Conservation (phyloP, 2,797 vertebrate genomes). For the Cacajao melanocephalus region DNA sequence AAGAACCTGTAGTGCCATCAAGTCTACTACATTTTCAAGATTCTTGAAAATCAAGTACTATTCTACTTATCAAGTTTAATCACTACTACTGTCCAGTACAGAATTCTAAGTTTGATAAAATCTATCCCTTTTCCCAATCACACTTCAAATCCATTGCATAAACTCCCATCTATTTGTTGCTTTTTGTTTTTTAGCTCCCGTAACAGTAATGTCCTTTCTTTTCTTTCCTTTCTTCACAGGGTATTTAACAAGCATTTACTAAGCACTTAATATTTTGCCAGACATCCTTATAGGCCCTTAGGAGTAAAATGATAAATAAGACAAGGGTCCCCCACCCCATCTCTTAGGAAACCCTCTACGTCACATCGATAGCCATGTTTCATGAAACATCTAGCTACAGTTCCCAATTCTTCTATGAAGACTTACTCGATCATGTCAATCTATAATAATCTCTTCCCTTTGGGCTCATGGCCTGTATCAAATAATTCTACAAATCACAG, state of each 20-base stretch:
- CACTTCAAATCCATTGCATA: neutral
- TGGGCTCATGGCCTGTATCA: neutral
- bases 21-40: neutral
- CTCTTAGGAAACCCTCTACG: neutral
- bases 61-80: neutral
- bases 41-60: conserved; percentile 27
- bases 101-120: neutral
- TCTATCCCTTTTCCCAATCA: neutral
- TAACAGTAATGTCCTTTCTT: neutral
- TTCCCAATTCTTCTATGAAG: neutral
- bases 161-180: neutral
- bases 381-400: neutral
- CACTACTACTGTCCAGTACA: neutral
- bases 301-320: neutral
- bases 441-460: conserved; percentile 3
- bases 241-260: conserved; percentile 39
- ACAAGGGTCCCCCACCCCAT: neutral
- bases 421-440: neutral
- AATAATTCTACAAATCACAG: conserved; percentile 19
- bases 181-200: conserved; percentile 38
- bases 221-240: neutral
- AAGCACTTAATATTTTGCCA: conserved; percentile 23
- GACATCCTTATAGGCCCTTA: neutral
- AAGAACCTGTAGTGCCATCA: neutral
- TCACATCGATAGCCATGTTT: neutral